These are phyloP conservation scores for Typhlichthys eigenmanni DNA, from an alignment of 2,797 vertebrate genomes.

Conservation along the genomic window DNA sequence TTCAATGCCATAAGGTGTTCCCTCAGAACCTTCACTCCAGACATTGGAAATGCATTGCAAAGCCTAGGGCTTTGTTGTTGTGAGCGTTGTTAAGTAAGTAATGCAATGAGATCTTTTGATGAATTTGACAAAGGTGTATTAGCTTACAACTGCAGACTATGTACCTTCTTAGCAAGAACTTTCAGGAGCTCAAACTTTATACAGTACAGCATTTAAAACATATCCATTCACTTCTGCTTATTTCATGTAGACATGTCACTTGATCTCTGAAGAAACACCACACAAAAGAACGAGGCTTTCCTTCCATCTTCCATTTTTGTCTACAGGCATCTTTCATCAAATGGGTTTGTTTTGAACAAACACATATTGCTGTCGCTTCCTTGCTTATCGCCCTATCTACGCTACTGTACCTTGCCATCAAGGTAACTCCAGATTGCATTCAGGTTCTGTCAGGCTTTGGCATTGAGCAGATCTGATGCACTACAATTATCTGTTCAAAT, in stretches of 20 bases:
- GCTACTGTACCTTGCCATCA: constrained; percentile 14
- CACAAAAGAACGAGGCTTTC: constrained; percentile 35
- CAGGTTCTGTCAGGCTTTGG: constrained; percentile 41
- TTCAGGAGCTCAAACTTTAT: constrained; percentile 14
- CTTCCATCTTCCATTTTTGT: constrained; percentile 12
- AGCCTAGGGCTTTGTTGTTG: too few species aligned
- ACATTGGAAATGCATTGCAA: too few species aligned
- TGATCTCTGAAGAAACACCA: constrained; percentile 2
- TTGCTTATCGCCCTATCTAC: constrained; percentile 39
- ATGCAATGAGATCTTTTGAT: too few species aligned
- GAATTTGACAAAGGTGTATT: too few species aligned
- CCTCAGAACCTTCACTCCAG: too few species aligned
- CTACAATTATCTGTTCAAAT: constrained; percentile 38
- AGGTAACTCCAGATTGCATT: constrained; percentile 21
- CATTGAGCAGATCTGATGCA: constrained; percentile 23
- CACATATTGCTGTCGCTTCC: constrained; percentile 14
- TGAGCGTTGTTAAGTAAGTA: too few species aligned
- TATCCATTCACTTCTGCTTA: constrained; percentile 17
- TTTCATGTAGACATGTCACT: constrained; percentile 38
- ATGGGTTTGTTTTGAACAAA: constrained; percentile 46
- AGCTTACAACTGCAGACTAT: too few species aligned
- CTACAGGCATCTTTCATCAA: constrained; percentile 34
- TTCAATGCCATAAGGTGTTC: too few species aligned
- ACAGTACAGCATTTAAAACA: constrained; percentile 44
- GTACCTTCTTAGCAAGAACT: constrained; percentile 12